Base-by-base conservation (phyloP, 2,888 invertebrate species). In the Brachycybe producta region DNA sequence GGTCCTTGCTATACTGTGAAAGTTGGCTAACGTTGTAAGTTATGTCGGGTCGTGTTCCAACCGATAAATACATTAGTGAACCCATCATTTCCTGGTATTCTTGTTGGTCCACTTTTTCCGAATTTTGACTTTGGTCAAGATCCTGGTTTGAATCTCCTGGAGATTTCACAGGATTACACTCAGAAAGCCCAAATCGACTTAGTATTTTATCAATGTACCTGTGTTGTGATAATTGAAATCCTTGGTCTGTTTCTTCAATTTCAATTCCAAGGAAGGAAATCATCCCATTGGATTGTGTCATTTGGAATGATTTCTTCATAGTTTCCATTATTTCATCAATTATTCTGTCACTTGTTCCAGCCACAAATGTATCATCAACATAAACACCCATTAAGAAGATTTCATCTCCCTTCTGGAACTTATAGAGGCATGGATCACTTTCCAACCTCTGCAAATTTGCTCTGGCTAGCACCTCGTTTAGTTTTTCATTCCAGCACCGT, bases 51-150 rank as follows among this genome's bases (percentile, higher is more conserved):
- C 3, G 19, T 36, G 38, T 36, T 36, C 38, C 38, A 36, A 36
- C 23, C 2, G 38, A 8, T 1, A 36, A n/a, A 36, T 36, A 36
- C 38, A 36, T 36, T 4, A 36, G n/a, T 2, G 38, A 36, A 21
- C 38, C 38, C 7, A 36, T 21, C 38, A 36, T 36, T 36, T 36
- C 38, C 23, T 36, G 38, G 38, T 36, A 3, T n/a, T 36, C 38
- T 36, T 3, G 19, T n/a, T 36, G 38, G 8, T 36, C 38, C 19
- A 36, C 13, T 3, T 5, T 19, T n/a, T 36, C 19, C 5, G 38
- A 36, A 7, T 36, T 21, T 21, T 36, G 19, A n/a, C 19, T 21
- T 7, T 7, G 7, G 3, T 36, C n/a, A 19, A 36, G 8, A n/a
- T 36, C 38, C 23, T 36, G n/a, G n/a, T n/a, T n/a, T n/a, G n/a